Conservation (phyloP, 2,113 vertebrate genomes). For the Malurus alboscapulatus region DNA sequence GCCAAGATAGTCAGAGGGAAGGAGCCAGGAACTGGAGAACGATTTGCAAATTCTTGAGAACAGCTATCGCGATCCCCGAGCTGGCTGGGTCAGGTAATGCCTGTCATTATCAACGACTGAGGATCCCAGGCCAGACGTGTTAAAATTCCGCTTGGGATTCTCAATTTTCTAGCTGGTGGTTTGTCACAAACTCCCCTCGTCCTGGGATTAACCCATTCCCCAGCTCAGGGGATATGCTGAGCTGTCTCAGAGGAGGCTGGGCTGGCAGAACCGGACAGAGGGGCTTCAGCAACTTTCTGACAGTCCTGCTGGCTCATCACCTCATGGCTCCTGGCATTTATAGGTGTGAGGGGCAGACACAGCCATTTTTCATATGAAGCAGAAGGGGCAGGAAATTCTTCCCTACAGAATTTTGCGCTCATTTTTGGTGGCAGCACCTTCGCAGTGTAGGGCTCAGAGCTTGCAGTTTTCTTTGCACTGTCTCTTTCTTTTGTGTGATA, state of each 20-base stretch:
- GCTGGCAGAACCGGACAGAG: background rate
- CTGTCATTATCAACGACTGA: constrained; percentile 21
- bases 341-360: background rate
- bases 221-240: accelerated
- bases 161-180: background rate
- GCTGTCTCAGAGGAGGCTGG: background rate
- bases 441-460: background rate
- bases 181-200: background rate
- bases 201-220: background rate
- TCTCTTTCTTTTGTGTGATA: background rate
- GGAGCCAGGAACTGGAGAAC: constrained; percentile 57
- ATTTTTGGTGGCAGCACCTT: background rate
- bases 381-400: background rate
- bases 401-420: background rate
- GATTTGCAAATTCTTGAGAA: constrained; percentile 54
- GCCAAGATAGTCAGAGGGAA: constrained; percentile 66
- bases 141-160: background rate
- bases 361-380: background rate
- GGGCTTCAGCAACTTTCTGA: background rate
- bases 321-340: background rate
- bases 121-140: constrained; percentile 14
- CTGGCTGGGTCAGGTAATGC: constrained; percentile 56
- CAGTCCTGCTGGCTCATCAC: background rate
- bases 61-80: constrained; percentile 30
- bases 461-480: accelerated